Base-by-base conservation (phyloP, 1,140 invertebrate species). In the Orius laevigatus region DNA sequence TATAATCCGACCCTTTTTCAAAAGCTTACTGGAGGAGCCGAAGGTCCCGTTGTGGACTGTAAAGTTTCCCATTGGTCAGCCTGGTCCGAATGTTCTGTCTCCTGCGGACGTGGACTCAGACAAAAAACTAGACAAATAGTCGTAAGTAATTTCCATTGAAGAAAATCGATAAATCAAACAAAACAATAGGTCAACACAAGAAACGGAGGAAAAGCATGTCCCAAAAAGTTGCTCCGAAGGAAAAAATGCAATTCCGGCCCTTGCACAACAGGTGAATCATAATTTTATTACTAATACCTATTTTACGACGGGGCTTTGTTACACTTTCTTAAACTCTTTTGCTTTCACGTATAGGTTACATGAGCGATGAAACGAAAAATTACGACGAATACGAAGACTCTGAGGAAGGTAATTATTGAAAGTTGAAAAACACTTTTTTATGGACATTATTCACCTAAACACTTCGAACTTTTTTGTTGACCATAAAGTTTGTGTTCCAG, bases 141-240 rank as follows among this genome's bases (percentile, higher is more conserved):
- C 53, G 66, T 69, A 61, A 54, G 52, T 54, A 38, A 5, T 38
- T 5, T 38, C 6, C 8, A 34, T n/a, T 34, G n/a, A n/a, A 12
- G n/a, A 38, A n/a, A 38, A 38, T 38, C 15, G 36, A 12, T 38
- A 38, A n/a, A 38, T n/a, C 11, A 12, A 38, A n/a, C n/a, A 12
- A 38, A 38, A 38, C 10, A 10, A 38, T 10, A 38, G n/a, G 36
- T 38, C 36, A 38, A 71, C 3, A 68, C 77, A 1, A 63, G 68
- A 50, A 79, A 81, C 56, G 78, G 77, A 0, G 83, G 83, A 5
- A 73, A 71, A 53, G 63, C 59, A 2, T 87, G 84, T 60, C 79
- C 79, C 1, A 70, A 66, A 50, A 74, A 72, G 54, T 54, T 76
- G 41, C 56, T 68, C 0, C 66, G 66, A 41, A 67, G 58, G 54